Evolutionary conservation across 2,888 invertebrate genomes (phyloP), one percentile per base, ranked within the genome.

Genomic region (Sylvicola cinctus): DNA sequence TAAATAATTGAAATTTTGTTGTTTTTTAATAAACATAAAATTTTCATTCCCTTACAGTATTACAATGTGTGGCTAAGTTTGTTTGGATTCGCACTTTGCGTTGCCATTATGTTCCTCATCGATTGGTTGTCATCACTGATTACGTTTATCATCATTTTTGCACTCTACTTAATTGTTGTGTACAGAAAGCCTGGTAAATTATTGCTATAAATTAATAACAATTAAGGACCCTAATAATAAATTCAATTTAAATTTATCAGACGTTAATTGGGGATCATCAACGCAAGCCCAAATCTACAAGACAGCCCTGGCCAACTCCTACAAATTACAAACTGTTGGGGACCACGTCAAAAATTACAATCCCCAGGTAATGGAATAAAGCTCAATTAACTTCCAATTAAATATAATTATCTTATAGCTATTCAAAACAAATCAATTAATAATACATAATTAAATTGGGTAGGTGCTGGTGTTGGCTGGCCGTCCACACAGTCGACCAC

Each of bases 281-380:
- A 88, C 91, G 0, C 93, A 95, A 56, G 93, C 93, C 0, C 93
- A 95, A 58, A 85, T 78, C 23, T 95, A 93, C 60, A 90, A 88
- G 55, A 79, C 79, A 8, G 91, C 95, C 1, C 55, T 96, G 3
- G 73, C 78, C 8, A 77, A 84, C 12, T 79, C 88, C 0, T 77
- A 85, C 49, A 71, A 72, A 42, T 51, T 84, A 43, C 78, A 76
- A 35, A 74, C 77, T 30, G 81, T 87, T 1, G 81, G 80, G 16
- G 95, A 95, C 48, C 96, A 98, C 54, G 93, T 96, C 13, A 96
- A 96, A 61, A 96, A 95, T 62, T 96, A 90, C 58, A 75, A 85
- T 51, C 96, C 96, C 0, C 93, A 96, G 60, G 57, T 66, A 41
- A n/a, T 32, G 4, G 20, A 20, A 20, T n/a, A n/a, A n/a, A n/a